A percentile compares a stretch with the other conserved stretches of the same genome.
These are phyloP conservation scores for Hyles vespertilio DNA, from an alignment of 1,140 invertebrate genomes.

Conservation along the genomic window DNA sequence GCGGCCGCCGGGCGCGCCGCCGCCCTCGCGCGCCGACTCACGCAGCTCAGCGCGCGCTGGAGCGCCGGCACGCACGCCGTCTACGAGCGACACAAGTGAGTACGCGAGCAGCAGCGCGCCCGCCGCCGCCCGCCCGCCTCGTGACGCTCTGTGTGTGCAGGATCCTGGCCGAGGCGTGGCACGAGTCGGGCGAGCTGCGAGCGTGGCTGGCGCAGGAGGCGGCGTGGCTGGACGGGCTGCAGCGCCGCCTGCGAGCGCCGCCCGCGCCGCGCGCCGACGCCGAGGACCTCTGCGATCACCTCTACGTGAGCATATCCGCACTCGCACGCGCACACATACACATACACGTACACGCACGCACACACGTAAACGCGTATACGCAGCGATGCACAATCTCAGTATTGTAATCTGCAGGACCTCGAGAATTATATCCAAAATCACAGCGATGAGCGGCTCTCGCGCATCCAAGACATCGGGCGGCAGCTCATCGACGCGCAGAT, in stretches of 20 bases:
- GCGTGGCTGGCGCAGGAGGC: constrained; percentile 86
- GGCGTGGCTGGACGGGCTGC: constrained; percentile 88
- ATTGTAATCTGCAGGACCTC: constrained; percentile 79
- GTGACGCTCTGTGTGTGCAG: constrained; percentile 27
- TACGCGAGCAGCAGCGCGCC: not conserved
- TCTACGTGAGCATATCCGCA: constrained; percentile 82
- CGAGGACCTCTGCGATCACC: constrained; percentile 94
- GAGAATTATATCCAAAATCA: constrained; percentile 90
- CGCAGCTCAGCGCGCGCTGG: constrained; percentile 84
- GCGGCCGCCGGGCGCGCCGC: constrained; percentile 76
- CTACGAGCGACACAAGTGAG: constrained; percentile 77
- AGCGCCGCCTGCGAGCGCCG: constrained; percentile 86
- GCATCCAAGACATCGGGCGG: constrained; percentile 86
- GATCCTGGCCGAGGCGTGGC: constrained; percentile 81
- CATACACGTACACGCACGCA: no score
- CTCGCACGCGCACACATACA: no score
- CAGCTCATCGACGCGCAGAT: constrained; percentile 85
- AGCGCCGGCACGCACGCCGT: constrained; percentile 81
- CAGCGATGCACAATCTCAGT: no score
- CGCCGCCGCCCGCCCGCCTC: not conserved
- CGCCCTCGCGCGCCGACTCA: constrained; percentile 80
- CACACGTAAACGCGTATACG: no score
- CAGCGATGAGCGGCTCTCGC: constrained; percentile 82
- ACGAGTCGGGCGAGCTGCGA: constrained; percentile 87
- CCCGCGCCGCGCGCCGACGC: constrained; percentile 89